These are phyloP conservation scores for Chiloscyllium plagiosum DNA, from an alignment of 2,113 vertebrate genomes.

Conservation along the genomic window DNA sequence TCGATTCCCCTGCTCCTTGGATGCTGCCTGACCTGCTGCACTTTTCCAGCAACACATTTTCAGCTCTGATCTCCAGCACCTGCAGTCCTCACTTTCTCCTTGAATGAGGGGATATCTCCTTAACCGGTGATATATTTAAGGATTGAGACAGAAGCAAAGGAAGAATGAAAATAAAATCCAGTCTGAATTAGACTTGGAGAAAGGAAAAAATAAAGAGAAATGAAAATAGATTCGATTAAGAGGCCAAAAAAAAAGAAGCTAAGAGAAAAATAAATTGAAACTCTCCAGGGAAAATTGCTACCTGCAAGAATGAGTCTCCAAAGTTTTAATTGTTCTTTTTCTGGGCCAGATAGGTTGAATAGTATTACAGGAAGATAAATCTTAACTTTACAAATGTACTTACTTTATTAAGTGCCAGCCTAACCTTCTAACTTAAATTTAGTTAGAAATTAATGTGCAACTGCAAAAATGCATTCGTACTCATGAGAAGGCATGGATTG, in stretches of 20 bases:
- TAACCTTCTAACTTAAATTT: not conserved
- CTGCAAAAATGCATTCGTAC: not conserved
- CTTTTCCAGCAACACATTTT: no score
- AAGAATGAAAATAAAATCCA: not conserved
- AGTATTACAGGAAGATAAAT: not conserved
- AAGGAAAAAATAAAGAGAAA: not conserved
- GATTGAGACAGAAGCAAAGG: not conserved
- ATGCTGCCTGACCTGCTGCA: no score
- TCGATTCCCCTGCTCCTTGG: no score
- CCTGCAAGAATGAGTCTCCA: not conserved
- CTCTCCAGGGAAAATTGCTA: not conserved
- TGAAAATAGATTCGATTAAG: not conserved
- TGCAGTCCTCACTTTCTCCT: no score
- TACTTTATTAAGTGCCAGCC: not conserved
- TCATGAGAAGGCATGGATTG: not conserved
- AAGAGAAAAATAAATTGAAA: not conserved
- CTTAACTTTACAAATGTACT: not conserved
- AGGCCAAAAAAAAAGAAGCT: not conserved
- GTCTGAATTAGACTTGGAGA: not conserved
- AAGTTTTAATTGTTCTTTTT: not conserved
- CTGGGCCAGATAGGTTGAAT: not conserved
- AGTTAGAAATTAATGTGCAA: not conserved
- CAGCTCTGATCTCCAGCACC: no score
- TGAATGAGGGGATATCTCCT: not conserved
- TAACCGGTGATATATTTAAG: not conserved